A percentile compares a stretch with the other conserved stretches of the same genome.
Conservation (phyloP, 2,113 vertebrate species). For the Chiloscyllium plagiosum region DNA sequence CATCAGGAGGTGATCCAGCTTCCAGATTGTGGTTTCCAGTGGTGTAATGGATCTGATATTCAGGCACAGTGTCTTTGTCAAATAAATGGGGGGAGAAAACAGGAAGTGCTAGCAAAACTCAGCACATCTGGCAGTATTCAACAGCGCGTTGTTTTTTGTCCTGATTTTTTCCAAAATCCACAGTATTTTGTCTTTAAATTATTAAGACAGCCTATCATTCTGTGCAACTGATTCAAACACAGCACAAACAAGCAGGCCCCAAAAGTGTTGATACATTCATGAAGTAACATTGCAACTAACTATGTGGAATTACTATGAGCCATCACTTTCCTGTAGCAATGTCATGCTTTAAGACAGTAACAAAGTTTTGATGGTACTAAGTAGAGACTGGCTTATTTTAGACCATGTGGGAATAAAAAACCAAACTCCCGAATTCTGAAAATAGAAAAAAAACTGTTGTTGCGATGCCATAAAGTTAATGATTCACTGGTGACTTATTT, state of each 20-base stretch:
- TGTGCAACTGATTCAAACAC: neutral
- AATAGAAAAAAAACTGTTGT: neutral
- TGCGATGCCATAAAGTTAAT: neutral
- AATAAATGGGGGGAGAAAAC: too few relatives aligned
- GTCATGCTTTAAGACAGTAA: neutral
- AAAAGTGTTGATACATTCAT: neutral
- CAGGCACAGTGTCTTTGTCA: neutral
- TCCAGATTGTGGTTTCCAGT: too few relatives aligned
- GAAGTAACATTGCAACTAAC: neutral
- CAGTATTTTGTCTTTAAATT: neutral
- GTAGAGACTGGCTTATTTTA: neutral
- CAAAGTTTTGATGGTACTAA: neutral
- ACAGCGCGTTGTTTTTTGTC: too few relatives aligned
- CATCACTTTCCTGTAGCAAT: neutral
- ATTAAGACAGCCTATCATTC: neutral
- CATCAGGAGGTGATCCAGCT: neutral
- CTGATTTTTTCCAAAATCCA: too few relatives aligned
- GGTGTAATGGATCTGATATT: neutral
- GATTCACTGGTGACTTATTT: neutral
- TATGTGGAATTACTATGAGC: neutral
- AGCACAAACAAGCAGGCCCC: neutral
- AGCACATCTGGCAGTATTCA: too few relatives aligned
- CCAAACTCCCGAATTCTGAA: neutral
- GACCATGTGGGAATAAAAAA: neutral
- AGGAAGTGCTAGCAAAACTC: too few relatives aligned